Base-by-base conservation (phyloP, 1,140 invertebrate species). In the Drosophila punjabiensis region DNA sequence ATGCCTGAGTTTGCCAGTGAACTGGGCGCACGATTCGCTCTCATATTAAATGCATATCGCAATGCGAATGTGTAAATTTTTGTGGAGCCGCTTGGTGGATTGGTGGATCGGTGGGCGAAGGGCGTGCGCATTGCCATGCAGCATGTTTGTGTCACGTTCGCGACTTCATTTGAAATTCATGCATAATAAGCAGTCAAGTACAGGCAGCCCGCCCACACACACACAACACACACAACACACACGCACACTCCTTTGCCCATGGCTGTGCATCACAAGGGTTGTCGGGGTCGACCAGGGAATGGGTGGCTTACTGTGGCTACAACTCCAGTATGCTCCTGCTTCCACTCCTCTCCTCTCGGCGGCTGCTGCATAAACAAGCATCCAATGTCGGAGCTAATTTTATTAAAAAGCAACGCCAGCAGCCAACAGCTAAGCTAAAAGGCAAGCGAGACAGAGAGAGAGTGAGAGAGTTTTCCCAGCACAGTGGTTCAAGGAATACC, bases 151-250 rank as follows among this genome's bases (percentile, higher is more conserved):
- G 85, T 89, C 85, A 89, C 85, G 85, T 90, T 89, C 86, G 86
- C 85, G 85, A 89, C 86, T 89, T 89, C 86, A 89, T 89, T 85
- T 85, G 67, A 90, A 89, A 89, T 89, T 89, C 85, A 89, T 89
- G 85, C 85, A 89, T 89, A 90, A 89, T 89, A 89, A 89, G 85
- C 85, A 89, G 79, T 77, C 82, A 85, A 89, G 85, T 89, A 90
- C 86, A 81, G 66, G 65, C 61, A 76, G 41, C 43, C 41, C 55
- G 10, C 33, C 13, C 53, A 16, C 53, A 53, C n/a, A 35, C 28
- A 68, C 28, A 24, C 53, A n/a, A 53, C 48, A 41, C 48, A 24
- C 52, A 52, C 59, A 78, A 76, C 13, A 59, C 18, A 53, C 48
- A 41, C 48, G 33, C 52, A 52, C 59, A 78, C 33, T 16, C 60